Evolutionary conservation across 2,888 invertebrate species (phyloP).

Genomic region (Abscondita cerata): DNA sequence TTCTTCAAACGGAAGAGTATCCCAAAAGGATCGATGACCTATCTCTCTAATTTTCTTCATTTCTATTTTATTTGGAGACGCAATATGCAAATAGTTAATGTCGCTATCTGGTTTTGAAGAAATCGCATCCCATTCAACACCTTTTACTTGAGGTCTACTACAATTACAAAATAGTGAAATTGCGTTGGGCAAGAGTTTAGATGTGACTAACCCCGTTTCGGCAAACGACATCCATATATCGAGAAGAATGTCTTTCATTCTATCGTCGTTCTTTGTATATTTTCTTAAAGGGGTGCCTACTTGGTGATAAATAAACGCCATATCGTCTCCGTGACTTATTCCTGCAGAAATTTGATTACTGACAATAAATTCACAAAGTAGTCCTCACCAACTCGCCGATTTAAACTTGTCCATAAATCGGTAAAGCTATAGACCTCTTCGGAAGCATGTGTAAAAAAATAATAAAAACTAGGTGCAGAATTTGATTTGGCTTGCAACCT

Average conservation of each 20-base stretch:
- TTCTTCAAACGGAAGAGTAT: slow-evolving; percentile 63
- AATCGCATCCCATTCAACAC: slow-evolving; percentile 59
- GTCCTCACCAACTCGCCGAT: slow-evolving; percentile 11
- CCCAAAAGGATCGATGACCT: slow-evolving; percentile 65
- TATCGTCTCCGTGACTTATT: slow-evolving; percentile 65
- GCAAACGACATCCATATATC: slow-evolving; percentile 63
- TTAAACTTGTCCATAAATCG: not conserved
- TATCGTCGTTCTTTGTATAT: slow-evolving; percentile 53
- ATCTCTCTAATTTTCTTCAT: slow-evolving; percentile 61
- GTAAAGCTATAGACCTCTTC: slow-evolving; percentile 10
- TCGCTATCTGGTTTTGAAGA: slow-evolving; percentile 54
- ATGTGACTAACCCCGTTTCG: slow-evolving; percentile 60
- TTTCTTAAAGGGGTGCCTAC: slow-evolving; percentile 47
- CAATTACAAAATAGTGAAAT: not conserved
- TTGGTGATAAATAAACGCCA: slow-evolving; percentile 57
- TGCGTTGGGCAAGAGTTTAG: not conserved
- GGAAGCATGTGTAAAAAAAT: slow-evolving; percentile 61
- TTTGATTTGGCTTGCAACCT: slow-evolving; percentile 63
- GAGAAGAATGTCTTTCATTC: slow-evolving; percentile 60
- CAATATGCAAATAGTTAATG: slow-evolving; percentile 62
- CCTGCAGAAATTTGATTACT: slow-evolving; percentile 45
- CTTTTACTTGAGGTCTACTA: slow-evolving; percentile 12
- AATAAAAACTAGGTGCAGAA: slow-evolving; percentile 66
- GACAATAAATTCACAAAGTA: too few species aligned
- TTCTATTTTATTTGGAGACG: slow-evolving; percentile 55